Evolutionary conservation across 1,140 invertebrate genomes (phyloP).

Genomic region (Platorchestia sp.): DNA sequence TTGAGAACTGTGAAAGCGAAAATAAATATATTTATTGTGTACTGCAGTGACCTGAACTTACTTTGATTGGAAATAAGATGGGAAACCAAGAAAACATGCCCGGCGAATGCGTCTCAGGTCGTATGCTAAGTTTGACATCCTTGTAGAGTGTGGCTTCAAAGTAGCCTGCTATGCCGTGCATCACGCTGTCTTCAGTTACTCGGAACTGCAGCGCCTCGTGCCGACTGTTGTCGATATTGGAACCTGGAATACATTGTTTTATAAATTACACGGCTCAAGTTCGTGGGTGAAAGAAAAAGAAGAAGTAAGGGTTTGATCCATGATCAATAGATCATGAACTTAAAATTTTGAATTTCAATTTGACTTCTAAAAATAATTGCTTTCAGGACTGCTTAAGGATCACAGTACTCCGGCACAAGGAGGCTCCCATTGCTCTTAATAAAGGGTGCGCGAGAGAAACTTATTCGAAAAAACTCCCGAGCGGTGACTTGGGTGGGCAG

Average conservation of each 20-base stretch:
- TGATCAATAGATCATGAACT: background rate
- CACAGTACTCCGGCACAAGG: too few species aligned
- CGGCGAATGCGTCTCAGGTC: conserved; percentile 86
- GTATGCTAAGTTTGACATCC: conserved; percentile 88
- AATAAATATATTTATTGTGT: background rate
- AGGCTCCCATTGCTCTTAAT: too few species aligned
- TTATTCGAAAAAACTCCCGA: too few species aligned
- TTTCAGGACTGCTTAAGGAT: too few species aligned
- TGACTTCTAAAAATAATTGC: too few species aligned
- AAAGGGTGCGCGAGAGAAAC: too few species aligned
- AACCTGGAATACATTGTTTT: background rate
- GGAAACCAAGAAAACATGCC: conserved; percentile 99
- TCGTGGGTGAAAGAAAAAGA: background rate
- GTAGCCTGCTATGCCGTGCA: conserved; percentile 96
- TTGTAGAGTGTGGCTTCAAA: conserved; percentile 91
- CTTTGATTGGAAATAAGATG: conserved; percentile 90
- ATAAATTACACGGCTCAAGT: background rate
- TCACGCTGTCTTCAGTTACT: conserved; percentile 80
- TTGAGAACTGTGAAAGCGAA: too few species aligned
- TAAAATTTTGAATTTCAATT: too few species aligned
- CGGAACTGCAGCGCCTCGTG: conserved; percentile 80
- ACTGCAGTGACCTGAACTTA: conserved; percentile 70
- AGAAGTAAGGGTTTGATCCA: background rate
- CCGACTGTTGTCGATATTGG: conserved; percentile 76
- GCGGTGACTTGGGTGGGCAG: too few species aligned